Base-by-base conservation (phyloP, 92 coral and sea anemone genomes). In the Bergia sp. region DNA sequence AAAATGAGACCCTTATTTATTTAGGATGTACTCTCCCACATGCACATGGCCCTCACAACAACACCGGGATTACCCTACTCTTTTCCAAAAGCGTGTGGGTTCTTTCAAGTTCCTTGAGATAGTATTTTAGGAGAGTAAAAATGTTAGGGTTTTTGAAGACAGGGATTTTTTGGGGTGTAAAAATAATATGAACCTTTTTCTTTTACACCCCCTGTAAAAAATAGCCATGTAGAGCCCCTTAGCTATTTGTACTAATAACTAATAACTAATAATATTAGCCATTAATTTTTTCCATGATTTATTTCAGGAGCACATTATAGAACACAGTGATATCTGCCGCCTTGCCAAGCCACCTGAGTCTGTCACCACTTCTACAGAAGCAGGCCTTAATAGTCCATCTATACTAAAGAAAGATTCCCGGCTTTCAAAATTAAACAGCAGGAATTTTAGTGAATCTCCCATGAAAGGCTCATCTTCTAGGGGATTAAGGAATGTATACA, bases 321-420 rank as follows among this genome's bases (percentile, higher is more conserved):
- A 96, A 57, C 90, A 95, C 90, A 93, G 90, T 2, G 99, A 96
- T 49, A 95, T 96, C 40, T 88, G 93, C 45, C 82, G 89, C 16
- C 91, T 96, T 77, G 98, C 99, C 2, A 94, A 89, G 79, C 94
- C 91, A 58, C 83, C 95, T 76, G 96, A 90, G 15, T 85, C 88
- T 7, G 80, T 92, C 18, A 81, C 93, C 3, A 77, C 87, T 9
- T 69, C 84, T 5, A 77, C 94, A 38, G 94, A 93, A 18, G 92
- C 84, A 18, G 90, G 76, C 4, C 77, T 81, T 50, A 71, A 80
- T 80, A 95, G 95, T 76, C 94, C 96, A 41, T 93, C 95, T 36
- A 95, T 95, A 41, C 92, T 94, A 21, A 96, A 96, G 87, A 96
- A 94, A 79, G 94, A 94, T 21, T 88, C 94, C 18, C 92, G 96